Percentiles rank a stretch among this genome's conserved stretches.
These are phyloP conservation scores for Odontophorus gujanensis DNA, from an alignment of 2,113 vertebrate species.

Conservation along the genomic window DNA sequence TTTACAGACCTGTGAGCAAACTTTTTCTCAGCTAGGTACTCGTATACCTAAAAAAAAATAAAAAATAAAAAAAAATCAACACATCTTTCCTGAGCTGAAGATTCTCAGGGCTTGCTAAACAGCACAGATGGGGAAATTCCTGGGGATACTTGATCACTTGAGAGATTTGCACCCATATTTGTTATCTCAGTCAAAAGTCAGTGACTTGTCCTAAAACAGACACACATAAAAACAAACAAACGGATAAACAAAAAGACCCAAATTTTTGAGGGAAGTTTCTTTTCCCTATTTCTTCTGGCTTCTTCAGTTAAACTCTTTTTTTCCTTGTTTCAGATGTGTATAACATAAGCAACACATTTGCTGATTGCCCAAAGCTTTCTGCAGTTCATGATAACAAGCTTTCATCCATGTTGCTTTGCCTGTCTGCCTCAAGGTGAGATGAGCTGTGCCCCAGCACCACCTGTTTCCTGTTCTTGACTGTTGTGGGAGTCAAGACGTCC, in stretches of 20 bases:
- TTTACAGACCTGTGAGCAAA: constrained; percentile 9
- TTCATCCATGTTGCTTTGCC: neutral
- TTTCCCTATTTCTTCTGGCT: neutral
- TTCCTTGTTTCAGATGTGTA: neutral
- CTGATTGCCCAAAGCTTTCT: neutral
- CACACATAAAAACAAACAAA: too few relatives aligned
- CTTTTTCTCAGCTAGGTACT: neutral
- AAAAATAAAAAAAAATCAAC: neutral
- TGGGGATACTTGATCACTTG: neutral
- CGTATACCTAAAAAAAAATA: neutral
- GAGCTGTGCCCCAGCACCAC: neutral
- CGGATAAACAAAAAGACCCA: too few relatives aligned
- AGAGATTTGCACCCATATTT: neutral
- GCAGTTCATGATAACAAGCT: neutral
- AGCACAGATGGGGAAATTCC: neutral
- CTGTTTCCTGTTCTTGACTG: neutral
- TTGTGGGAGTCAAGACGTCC: neutral
- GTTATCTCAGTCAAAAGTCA: neutral
- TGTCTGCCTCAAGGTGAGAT: neutral
- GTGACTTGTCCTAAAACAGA: neutral
- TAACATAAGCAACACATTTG: neutral
- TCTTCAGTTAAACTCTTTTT: neutral
- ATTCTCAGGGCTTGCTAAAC: neutral
- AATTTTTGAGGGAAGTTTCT: neutral
- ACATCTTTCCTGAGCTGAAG: neutral